Evolutionary conservation across 2,113 vertebrate species (phyloP).

Genomic region (Manacus vitellinus): DNA sequence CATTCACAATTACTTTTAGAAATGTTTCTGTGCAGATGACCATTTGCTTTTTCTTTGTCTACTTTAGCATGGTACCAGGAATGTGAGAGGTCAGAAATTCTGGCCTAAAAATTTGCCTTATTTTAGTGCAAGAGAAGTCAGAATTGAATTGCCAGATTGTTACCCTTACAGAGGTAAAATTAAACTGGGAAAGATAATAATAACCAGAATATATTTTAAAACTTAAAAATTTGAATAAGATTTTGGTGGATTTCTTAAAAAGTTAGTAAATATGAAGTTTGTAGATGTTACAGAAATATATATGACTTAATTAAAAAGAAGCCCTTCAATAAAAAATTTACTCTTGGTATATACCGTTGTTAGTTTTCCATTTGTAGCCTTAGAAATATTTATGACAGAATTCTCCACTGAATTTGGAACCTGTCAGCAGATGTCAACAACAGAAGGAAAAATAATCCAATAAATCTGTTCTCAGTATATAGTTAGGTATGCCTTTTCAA

Average conservation of each 20-base stretch:
- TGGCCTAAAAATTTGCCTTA: not conserved
- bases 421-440: not conserved
- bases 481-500: not conserved
- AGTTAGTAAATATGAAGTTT: not conserved
- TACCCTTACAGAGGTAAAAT: not conserved
- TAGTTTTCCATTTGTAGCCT: not conserved
- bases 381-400: not conserved
- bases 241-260: not conserved
- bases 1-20: not conserved
- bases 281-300: not conserved
- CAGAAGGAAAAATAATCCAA: not conserved
- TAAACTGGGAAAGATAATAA: not conserved
- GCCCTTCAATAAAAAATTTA: not conserved
- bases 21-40: not conserved
- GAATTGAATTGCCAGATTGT: not conserved
- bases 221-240: not conserved
- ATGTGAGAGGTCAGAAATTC: not conserved
- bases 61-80: not conserved
- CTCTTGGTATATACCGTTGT: not conserved
- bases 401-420: not conserved
- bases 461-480: not conserved
- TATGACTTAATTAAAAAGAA: not conserved
- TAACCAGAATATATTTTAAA: not conserved
- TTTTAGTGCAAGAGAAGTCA: not conserved
- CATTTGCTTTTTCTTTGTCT: not conserved